A percentile compares a stretch with the other conserved stretches of the same genome.
These are phyloP conservation scores for Melanotaenia trifasciata DNA, from an alignment of 2,797 vertebrate genomes.

Conservation along the genomic window DNA sequence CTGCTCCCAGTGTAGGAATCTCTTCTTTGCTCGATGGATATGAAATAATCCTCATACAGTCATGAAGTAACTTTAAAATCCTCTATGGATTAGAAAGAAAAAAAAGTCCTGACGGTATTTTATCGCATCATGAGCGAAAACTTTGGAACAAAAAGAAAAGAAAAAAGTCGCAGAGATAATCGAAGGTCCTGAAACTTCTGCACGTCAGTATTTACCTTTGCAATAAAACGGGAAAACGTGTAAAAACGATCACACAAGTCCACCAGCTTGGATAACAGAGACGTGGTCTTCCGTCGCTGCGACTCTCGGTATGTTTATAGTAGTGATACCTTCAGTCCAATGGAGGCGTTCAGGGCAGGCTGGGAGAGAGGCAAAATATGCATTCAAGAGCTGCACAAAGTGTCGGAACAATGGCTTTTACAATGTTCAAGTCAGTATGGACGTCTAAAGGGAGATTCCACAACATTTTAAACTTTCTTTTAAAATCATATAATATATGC, in stretches of 20 bases:
- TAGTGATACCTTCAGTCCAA: constrained; percentile 64
- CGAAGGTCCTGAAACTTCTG: constrained; percentile 18
- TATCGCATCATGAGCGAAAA: constrained; percentile 27
- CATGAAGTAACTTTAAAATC: constrained; percentile 17
- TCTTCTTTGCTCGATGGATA: constrained; percentile 40
- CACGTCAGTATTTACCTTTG: constrained; percentile 2
- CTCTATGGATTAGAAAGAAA: neutral
- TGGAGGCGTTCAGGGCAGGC: constrained; percentile 61
- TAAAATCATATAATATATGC: no score
- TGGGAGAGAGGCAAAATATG: constrained; percentile 27
- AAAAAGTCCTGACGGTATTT: constrained; percentile 11
- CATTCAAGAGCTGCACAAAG: constrained; percentile 35
- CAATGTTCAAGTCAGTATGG: neutral
- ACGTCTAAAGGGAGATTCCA: no score
- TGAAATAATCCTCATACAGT: constrained; percentile 50
- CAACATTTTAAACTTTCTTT: no score
- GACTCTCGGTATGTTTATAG: constrained; percentile 65
- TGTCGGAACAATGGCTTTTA: fast-evolving
- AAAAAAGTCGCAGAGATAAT: constrained; percentile 14
- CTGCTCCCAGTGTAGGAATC: constrained; percentile 46
- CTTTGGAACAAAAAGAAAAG: constrained; percentile 23
- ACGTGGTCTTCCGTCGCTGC: constrained; percentile 43
- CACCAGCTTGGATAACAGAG: constrained; percentile 24
- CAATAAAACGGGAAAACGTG: neutral
- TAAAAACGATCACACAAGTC: constrained; percentile 1